Conservation (phyloP, 2,113 vertebrate species). For the Gymnarchus niloticus region DNA sequence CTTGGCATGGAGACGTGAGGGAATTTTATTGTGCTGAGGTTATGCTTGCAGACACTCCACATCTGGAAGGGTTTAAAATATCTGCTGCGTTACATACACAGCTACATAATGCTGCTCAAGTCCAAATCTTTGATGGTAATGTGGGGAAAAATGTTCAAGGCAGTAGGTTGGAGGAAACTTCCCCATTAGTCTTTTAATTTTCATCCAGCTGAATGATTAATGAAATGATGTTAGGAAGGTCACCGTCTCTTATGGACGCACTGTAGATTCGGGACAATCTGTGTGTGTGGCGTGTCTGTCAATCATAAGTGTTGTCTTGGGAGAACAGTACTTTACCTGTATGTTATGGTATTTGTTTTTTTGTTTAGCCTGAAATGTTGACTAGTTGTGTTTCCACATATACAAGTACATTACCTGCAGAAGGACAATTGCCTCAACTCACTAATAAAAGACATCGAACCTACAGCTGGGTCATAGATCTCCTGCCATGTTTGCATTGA, state of each 20-base stretch:
- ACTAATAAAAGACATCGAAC: not conserved
- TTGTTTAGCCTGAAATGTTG: not conserved
- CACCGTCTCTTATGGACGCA: not conserved
- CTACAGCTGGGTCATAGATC: too few relatives aligned
- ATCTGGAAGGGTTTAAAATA: slow-evolving; percentile 31
- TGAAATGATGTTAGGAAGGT: not conserved
- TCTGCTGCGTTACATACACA: slow-evolving; percentile 21
- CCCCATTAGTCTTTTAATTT: not conserved
- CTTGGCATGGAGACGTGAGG: slow-evolving; percentile 8
- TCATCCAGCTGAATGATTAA: not conserved
- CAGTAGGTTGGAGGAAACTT: not conserved
- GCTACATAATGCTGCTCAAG: slow-evolving; percentile 25
- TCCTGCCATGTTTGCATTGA: too few relatives aligned
- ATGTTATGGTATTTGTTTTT: not conserved
- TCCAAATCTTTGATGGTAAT: slow-evolving; percentile 23
- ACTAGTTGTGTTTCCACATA: not conserved
- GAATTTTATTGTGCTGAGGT: slow-evolving; percentile 28
- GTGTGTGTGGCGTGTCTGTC: not conserved
- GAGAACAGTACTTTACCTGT: too few relatives aligned
- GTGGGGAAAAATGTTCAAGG: not conserved
- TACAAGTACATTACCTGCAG: not conserved
- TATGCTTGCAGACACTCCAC: slow-evolving; percentile 15
- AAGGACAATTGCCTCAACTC: not conserved
- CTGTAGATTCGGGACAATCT: not conserved
- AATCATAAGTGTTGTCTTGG: too few relatives aligned